These are phyloP conservation scores for Fabriciana adippe DNA, from an alignment of 2,888 invertebrate genomes.

Conservation along the genomic window DNA sequence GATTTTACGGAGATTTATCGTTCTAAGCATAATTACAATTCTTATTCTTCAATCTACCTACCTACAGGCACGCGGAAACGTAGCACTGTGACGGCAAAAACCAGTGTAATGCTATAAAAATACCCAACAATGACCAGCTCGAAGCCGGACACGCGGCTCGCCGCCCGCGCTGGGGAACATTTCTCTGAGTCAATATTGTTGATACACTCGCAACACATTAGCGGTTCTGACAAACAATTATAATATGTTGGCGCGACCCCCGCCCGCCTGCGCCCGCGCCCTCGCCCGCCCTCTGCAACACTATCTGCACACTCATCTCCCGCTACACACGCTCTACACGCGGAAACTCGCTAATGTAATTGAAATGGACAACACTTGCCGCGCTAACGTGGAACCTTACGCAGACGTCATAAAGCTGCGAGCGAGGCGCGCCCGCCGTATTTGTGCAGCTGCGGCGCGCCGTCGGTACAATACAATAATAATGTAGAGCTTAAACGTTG, in stretches of 20 bases:
- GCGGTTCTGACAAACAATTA: constrained; percentile 27
- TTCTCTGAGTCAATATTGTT: constrained; percentile 38
- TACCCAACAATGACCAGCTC: no score
- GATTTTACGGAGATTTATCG: no score
- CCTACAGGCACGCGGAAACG: no score
- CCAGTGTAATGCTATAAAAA: no score
- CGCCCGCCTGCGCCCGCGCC: background rate
- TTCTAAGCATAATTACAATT: no score
- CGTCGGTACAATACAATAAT: constrained; percentile 62
- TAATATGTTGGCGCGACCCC: constrained; percentile 4
- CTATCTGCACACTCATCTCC: constrained; percentile 31
- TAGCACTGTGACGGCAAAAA: no score
- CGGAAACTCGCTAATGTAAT: constrained; percentile 33
- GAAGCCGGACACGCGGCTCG: no score
- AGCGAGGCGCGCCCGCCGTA: constrained; percentile 23
- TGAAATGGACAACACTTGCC: constrained; percentile 9
- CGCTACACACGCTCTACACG: background rate
- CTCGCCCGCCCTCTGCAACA: constrained; percentile 9
- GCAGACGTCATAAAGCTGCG: no score
- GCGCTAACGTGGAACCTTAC: constrained; percentile 1
- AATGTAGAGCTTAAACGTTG: constrained; percentile 70
- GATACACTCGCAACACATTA: constrained; percentile 32
- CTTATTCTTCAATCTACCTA: no score
- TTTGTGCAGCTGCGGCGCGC: constrained; percentile 49
- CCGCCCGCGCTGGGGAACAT: constrained; percentile 11